These are phyloP conservation scores for Idaea dimidiata DNA, from an alignment of 2,888 invertebrate species.

Conservation along the genomic window DNA sequence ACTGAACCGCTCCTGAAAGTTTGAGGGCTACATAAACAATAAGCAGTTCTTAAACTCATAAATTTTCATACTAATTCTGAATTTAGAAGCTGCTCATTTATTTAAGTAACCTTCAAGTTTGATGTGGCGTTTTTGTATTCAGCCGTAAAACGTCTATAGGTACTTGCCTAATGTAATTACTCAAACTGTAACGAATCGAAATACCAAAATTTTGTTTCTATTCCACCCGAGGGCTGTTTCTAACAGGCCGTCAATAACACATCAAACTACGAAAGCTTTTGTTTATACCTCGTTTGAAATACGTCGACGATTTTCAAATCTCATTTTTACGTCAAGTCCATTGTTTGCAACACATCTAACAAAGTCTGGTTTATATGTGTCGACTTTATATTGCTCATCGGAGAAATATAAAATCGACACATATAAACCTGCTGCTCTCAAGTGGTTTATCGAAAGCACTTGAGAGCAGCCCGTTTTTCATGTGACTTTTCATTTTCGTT, in stretches of 20 bases:
- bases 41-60: too few relatives aligned
- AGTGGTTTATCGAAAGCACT: slow-evolving; percentile 13
- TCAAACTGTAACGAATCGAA: neutral
- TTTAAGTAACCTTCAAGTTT: too few relatives aligned
- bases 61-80: too few relatives aligned
- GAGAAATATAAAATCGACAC: too few relatives aligned
- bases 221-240: neutral
- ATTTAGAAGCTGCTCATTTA: too few relatives aligned
- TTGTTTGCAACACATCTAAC: slow-evolving; percentile 17
- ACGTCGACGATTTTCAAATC: slow-evolving; percentile 10
- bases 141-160: too few relatives aligned
- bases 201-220: neutral
- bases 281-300: slow-evolving; percentile 19
- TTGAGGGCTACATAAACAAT: too few relatives aligned
- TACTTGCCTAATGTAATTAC: neutral
- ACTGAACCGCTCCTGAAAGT: too few relatives aligned
- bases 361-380: slow-evolving; percentile 2
- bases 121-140: too few relatives aligned
- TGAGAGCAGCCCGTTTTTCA: slow-evolving; percentile 3
- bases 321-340: slow-evolving; percentile 13
- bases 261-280: slow-evolving; percentile 15
- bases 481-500: neutral
- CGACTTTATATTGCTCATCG: slow-evolving; percentile 9
- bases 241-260: neutral
- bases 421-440: too few relatives aligned